A percentile compares a stretch with the other conserved stretches of the same genome.
Conservation (phyloP, 1,140 invertebrate genomes). For the Tenebrio molitor region DNA sequence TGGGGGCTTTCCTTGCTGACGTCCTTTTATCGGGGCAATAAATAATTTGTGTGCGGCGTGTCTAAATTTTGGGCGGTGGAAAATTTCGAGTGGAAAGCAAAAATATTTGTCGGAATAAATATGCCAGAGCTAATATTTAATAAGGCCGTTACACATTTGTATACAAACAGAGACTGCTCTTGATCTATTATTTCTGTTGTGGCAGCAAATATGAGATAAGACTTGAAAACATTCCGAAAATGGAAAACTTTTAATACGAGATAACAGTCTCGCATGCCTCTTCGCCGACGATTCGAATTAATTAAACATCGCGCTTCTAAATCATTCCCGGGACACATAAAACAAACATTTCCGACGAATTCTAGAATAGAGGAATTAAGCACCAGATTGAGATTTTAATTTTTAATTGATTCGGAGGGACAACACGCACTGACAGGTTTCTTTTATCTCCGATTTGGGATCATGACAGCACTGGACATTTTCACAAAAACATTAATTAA, state of each 20-base stretch:
- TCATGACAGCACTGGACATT: constrained; percentile 16
- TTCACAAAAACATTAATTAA: constrained; percentile 39
- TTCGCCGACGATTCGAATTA: constrained; percentile 20
- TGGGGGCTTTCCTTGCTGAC: too few species aligned
- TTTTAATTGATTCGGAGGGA: constrained; percentile 17
- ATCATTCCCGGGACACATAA: constrained; percentile 3
- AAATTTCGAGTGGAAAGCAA: not conserved
- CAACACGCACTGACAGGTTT: constrained; percentile 21
- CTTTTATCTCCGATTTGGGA: not conserved
- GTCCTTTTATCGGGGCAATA: not conserved
- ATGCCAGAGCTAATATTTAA: constrained; percentile 33
- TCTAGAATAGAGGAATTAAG: constrained; percentile 10
- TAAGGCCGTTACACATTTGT: constrained; percentile 21
- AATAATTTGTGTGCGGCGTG: not conserved
- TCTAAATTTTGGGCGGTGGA: not conserved
- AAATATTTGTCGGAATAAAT: not conserved
- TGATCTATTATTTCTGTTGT: constrained; percentile 35
- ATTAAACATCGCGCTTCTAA: constrained; percentile 11
- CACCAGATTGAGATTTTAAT: constrained; percentile 10
- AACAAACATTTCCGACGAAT: not conserved
- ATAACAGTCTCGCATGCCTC: constrained; percentile 1
- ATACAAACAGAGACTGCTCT: constrained; percentile 23
- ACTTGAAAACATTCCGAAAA: constrained; percentile 32
- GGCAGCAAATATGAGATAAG: constrained; percentile 31
- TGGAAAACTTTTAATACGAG: constrained; percentile 16